Percentiles rank a stretch among this genome's conserved stretches.
Evolutionary conservation across 1,140 invertebrate species (phyloP).

Genomic region (Bombyx mandarina): DNA sequence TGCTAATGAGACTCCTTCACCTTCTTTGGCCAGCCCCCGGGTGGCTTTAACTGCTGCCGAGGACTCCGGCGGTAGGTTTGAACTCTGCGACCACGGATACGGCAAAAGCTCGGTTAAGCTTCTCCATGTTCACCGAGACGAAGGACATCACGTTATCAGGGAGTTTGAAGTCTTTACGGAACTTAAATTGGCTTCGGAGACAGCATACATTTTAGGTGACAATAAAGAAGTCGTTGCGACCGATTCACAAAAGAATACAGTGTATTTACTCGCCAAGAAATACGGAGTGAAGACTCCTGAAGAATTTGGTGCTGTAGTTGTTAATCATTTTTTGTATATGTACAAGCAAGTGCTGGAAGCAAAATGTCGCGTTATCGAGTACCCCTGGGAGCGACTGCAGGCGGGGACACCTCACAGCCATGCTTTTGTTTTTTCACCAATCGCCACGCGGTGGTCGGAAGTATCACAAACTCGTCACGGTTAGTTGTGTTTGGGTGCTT

Average conservation of each 20-base stretch:
- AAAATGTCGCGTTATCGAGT: conserved; percentile 77
- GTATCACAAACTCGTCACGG: conserved; percentile 76
- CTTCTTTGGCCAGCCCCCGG: conserved; percentile 11
- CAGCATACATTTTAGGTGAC: conserved; percentile 75
- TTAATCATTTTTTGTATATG: conserved; percentile 79
- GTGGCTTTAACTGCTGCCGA: conserved; percentile 42
- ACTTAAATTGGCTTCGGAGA: conserved; percentile 77
- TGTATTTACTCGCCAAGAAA: conserved; percentile 84
- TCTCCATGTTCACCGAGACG: conserved; percentile 77
- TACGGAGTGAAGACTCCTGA: conserved; percentile 81
- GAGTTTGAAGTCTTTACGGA: conserved; percentile 82
- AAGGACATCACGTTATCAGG: conserved; percentile 75
- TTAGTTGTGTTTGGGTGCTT: conserved; percentile 39
- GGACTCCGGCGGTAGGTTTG: conserved; percentile 66
- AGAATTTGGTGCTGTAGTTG: conserved; percentile 78
- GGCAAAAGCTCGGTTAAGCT: conserved; percentile 83
- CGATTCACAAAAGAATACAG: conserved; percentile 86
- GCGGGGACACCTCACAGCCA: conserved; percentile 77
- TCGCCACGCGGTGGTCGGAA: conserved; percentile 74
- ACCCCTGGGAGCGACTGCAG: conserved; percentile 81
- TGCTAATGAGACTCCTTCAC: conserved; percentile 23
- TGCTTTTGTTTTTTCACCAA: conserved; percentile 79
- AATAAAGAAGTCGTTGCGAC: conserved; percentile 84
- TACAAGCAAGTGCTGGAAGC: conserved; percentile 80
- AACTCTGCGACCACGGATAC: conserved; percentile 78